phyloP scores from a whole-genome alignment of 2,888 invertebrate genomes.

The Lysandra bellargus region DNA sequence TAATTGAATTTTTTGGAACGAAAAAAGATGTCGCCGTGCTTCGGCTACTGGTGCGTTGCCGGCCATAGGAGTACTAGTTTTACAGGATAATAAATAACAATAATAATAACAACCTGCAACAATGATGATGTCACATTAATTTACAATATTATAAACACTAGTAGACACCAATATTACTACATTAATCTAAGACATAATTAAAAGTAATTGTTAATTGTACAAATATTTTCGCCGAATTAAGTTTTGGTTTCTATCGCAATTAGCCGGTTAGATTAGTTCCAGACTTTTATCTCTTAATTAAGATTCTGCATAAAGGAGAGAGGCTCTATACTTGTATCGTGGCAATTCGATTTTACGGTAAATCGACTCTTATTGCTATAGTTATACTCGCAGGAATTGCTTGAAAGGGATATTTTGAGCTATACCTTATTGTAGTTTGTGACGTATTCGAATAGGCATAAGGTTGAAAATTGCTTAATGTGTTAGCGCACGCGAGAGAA shows the following conservation, averaged over 20 bases:
- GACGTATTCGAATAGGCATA: neutral
- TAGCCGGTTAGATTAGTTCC: neutral
- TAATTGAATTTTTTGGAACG: too few species aligned
- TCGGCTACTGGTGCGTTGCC: too few species aligned
- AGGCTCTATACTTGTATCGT: neutral
- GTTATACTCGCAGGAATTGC: neutral
- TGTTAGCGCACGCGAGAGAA: conserved; percentile 9
- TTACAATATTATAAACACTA: too few species aligned
- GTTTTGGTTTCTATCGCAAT: neutral
- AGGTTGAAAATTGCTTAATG: neutral
- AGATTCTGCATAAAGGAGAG: neutral
- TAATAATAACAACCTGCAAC: too few species aligned
- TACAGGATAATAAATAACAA: too few species aligned
- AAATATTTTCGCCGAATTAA: neutral
- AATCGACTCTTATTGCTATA: neutral
- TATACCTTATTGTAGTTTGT: neutral
- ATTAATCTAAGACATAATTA: too few species aligned
- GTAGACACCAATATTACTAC: too few species aligned
- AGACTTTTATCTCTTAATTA: conserved; percentile 5
- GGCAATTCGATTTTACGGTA: neutral
- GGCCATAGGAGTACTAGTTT: too few species aligned
- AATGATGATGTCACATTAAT: too few species aligned
- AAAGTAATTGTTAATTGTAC: neutral
- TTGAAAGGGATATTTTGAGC: neutral
- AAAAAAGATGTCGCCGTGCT: too few species aligned